Conservation (phyloP, 2,888 invertebrate genomes). For the Harpalus rufipes region DNA sequence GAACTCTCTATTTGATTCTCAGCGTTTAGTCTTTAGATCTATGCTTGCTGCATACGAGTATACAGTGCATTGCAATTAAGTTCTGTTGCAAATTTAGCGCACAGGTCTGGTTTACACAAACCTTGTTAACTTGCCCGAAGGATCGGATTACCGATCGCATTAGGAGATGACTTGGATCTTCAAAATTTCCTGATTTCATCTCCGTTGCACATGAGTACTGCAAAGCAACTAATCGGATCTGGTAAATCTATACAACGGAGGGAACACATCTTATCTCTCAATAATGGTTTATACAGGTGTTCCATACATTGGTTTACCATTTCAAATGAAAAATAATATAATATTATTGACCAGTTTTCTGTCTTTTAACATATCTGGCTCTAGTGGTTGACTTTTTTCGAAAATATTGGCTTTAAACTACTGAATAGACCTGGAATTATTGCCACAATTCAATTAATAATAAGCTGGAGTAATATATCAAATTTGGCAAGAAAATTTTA, state of each 20-base stretch:
- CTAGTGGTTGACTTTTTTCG: no score
- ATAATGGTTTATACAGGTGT: no score
- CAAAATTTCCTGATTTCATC: neutral
- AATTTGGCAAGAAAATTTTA: no score
- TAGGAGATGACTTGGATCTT: constrained; percentile 1
- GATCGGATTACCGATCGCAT: neutral
- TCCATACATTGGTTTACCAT: no score
- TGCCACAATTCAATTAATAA: no score
- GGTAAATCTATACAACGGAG: neutral
- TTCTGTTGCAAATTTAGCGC: neutral
- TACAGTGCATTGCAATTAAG: neutral
- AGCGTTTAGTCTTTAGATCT: neutral
- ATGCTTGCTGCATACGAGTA: neutral
- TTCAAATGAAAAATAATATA: no score
- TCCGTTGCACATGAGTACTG: neutral
- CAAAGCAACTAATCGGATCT: neutral
- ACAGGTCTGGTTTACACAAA: neutral
- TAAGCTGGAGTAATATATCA: no score
- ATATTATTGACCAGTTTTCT: no score
- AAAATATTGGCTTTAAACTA: no score
- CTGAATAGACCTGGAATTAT: no score
- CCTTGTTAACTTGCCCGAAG: neutral
- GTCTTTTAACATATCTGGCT: no score
- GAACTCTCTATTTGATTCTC: no score
- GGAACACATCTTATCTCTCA: neutral